phyloP scores from a whole-genome alignment of 2,113 vertebrate species.

The Hylia prasina region DNA sequence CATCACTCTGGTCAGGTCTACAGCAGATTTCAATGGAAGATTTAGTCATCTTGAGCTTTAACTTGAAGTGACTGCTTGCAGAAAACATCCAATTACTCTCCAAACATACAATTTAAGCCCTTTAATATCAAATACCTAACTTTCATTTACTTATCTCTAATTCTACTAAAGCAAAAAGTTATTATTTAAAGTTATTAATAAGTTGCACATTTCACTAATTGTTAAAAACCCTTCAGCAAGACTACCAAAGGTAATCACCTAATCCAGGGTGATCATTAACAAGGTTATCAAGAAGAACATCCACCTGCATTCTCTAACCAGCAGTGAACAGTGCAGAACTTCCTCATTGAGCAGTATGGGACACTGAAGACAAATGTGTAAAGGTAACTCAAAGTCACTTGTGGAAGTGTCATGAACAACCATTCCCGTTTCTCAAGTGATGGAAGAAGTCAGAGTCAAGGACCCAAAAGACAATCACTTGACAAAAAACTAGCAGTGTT shows the following conservation, averaged over 20 bases:
- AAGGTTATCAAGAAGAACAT: neutral
- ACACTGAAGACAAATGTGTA: neutral
- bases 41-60: neutral
- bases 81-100: neutral
- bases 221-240: neutral
- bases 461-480: neutral
- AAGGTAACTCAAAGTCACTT: neutral
- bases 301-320: neutral
- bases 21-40: neutral
- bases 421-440: neutral
- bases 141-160: neutral
- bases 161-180: neutral
- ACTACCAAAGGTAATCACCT: neutral
- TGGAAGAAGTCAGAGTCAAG: neutral
- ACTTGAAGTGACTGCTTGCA: neutral
- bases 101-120: neutral
- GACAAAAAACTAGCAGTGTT: neutral
- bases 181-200: neutral
- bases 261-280: neutral
- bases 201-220: neutral
- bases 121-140: neutral
- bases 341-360: neutral
- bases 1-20: neutral
- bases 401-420: neutral
- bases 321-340: neutral